phyloP scores from a whole-genome alignment of 64 coral and sea anemone genomes.

The Montipora cactus region DNA sequence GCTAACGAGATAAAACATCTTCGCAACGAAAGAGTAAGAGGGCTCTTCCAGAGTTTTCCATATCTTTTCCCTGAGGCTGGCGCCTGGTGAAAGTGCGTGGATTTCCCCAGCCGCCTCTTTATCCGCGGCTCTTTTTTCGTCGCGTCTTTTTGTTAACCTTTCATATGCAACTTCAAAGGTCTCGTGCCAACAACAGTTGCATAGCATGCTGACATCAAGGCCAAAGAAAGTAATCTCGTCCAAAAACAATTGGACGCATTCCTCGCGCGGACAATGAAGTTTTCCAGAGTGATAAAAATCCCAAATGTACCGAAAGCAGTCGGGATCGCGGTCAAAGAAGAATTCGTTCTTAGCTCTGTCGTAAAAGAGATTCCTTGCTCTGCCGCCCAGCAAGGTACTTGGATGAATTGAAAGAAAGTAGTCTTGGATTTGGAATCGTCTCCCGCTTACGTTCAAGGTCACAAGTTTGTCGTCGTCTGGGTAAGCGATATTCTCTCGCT shows the following conservation, averaged over 20 bases:
- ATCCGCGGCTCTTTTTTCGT: not conserved
- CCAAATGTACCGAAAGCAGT: constrained; percentile 76
- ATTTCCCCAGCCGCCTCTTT: not conserved
- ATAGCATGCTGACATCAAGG: constrained; percentile 39
- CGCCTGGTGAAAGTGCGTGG: constrained; percentile 2
- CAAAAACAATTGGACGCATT: constrained; percentile 57
- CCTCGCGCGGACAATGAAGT: constrained; percentile 67
- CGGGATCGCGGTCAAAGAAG: constrained; percentile 83
- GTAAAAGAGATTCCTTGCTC: constrained; percentile 33
- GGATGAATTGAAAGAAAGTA: constrained; percentile 56
- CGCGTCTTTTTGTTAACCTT: constrained; percentile 33
- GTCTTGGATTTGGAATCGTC: constrained; percentile 59
- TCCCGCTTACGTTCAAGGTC: constrained; percentile 70
- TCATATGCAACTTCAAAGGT: constrained; percentile 43
- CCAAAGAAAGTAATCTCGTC: constrained; percentile 80
- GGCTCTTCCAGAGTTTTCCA: constrained; percentile 76
- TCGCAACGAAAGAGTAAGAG: constrained; percentile 47
- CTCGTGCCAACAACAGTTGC: constrained; percentile 65
- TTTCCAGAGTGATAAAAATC: constrained; percentile 76
- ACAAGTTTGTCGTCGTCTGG: constrained; percentile 52
- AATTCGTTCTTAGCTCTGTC: constrained; percentile 50
- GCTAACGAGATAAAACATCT: constrained; percentile 68
- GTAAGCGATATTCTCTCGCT: constrained; percentile 50
- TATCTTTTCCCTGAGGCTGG: constrained; percentile 54
- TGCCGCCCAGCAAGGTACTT: constrained; percentile 57